These are phyloP conservation scores for Meteorus colon DNA, from an alignment of 2,888 invertebrate genomes.

Conservation along the genomic window DNA sequence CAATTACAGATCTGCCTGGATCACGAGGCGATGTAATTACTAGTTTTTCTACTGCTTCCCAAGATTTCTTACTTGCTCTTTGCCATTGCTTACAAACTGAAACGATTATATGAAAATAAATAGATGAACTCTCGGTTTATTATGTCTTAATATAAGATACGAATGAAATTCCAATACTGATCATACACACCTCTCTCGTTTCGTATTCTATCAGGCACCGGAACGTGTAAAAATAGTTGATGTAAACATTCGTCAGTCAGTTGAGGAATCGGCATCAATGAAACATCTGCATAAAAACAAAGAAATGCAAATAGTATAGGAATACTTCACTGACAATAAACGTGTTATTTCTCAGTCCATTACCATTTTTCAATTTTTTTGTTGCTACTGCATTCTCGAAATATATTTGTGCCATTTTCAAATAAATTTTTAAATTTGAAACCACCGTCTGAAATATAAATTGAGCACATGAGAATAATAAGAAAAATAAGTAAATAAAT, in stretches of 20 bases:
- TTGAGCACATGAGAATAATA: not conserved
- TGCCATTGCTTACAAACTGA: conserved; percentile 17
- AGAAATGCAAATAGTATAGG: not conserved
- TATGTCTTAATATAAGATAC: not conserved
- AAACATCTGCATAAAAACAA: not conserved
- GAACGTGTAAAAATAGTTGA: conserved; percentile 17
- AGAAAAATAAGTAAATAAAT: not conserved
- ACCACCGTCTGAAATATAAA: not conserved
- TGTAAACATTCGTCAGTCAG: conserved; percentile 16
- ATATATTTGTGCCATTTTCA: not conserved
- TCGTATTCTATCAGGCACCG: conserved; percentile 17
- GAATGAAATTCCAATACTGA: not conserved
- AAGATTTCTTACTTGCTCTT: conserved; percentile 12
- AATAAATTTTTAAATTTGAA: not conserved
- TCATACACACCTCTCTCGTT: conserved; percentile 1
- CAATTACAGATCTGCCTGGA: not conserved
- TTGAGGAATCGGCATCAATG: not conserved
- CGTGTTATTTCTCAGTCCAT: not conserved
- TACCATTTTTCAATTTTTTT: conserved; percentile 6
- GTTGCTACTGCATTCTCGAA: not conserved
- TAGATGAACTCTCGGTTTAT: not conserved
- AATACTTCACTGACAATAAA: not conserved
- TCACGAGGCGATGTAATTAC: conserved; percentile 21
- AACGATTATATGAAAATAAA: not conserved
- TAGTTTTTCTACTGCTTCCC: conserved; percentile 26